Evolutionary conservation across 1,140 invertebrate species (phyloP).

Genomic region (Drosophila bifasciata): DNA sequence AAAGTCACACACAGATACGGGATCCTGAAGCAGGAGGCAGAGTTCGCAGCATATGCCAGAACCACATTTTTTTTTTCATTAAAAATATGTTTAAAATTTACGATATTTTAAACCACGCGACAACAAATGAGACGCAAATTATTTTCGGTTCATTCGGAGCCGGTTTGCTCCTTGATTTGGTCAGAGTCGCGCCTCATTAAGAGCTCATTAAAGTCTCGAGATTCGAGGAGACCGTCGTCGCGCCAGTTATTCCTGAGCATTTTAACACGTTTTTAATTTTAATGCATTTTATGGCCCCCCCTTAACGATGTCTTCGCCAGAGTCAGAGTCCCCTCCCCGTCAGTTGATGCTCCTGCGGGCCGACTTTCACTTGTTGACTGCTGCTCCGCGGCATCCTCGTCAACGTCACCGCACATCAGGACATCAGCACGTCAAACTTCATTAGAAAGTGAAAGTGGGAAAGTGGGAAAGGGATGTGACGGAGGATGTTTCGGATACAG

Average conservation of each 20-base stretch:
- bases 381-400: conserved; percentile 26
- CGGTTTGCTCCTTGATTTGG: conserved; percentile 37
- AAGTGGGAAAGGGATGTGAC: conserved; percentile 25
- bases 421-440: conserved; percentile 74
- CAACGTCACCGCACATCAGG: conserved; percentile 66
- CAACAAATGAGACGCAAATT: conserved; percentile 67
- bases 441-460: conserved; percentile 53
- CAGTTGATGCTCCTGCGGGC: conserved; percentile 35
- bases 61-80: conserved; percentile 63
- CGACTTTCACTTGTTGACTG: conserved; percentile 78
- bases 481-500: conserved; percentile 1
- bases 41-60: conserved; percentile 57
- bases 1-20: conserved; percentile 69
- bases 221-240: conserved; percentile 7
- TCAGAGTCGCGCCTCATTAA: conserved; percentile 58
- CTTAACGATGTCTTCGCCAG: conserved; percentile 50
- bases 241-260: conserved; percentile 64
- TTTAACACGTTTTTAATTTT: conserved; percentile 83
- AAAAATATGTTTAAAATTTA: conserved; percentile 75
- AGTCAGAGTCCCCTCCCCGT: conserved; percentile 6
- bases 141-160: conserved; percentile 29
- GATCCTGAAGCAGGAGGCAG: conserved; percentile 16
- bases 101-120: conserved; percentile 59
- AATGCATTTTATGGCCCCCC: conserved; percentile 76
- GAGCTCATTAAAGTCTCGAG: conserved; percentile 69